Percentiles rank a stretch among this genome's conserved stretches.
phyloP scores from a whole-genome alignment of 1,140 invertebrate genomes.

The Rhyzopertha dominica region DNA sequence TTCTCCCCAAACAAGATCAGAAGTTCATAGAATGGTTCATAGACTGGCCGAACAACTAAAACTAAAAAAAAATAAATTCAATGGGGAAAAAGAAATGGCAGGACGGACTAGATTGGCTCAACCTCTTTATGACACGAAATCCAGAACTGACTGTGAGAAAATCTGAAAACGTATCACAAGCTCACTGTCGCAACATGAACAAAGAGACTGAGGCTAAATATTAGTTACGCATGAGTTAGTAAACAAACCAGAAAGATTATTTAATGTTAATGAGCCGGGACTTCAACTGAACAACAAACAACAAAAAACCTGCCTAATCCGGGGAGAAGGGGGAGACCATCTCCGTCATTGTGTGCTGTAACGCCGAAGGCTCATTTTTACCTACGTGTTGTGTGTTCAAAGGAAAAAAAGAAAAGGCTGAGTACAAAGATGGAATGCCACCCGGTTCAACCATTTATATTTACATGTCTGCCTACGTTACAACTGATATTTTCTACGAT shows the following conservation, averaged over 20 bases:
- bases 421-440: slow-evolving; percentile 3
- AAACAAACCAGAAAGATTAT: slow-evolving; percentile 21
- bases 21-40: too few species aligned
- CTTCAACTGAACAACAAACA: slow-evolving; percentile 16
- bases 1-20: too few species aligned
- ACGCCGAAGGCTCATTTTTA: slow-evolving; percentile 31
- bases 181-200: slow-evolving; percentile 23
- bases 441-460: background rate
- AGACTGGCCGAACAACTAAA: too few species aligned
- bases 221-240: slow-evolving; percentile 21
- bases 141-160: slow-evolving; percentile 22
- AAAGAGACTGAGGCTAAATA: slow-evolving; percentile 16
- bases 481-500: background rate
- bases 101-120: slow-evolving; percentile 24
- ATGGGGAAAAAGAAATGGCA: slow-evolving; percentile 19
- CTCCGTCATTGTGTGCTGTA: slow-evolving; percentile 30
- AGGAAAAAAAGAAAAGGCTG: slow-evolving; percentile 2
- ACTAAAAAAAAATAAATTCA: slow-evolving; percentile 7
- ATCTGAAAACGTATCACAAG: slow-evolving; percentile 25
- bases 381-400: slow-evolving; percentile 17
- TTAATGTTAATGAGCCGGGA: slow-evolving; percentile 25
- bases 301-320: background rate
- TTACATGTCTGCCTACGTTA: slow-evolving; percentile 5
- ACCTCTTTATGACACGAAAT: slow-evolving; percentile 25
- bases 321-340: slow-evolving; percentile 33